Percentiles rank a stretch among this genome's conserved stretches.
phyloP scores from a whole-genome alignment of 2,888 invertebrate genomes.

The Microctonus aethiopoides region DNA sequence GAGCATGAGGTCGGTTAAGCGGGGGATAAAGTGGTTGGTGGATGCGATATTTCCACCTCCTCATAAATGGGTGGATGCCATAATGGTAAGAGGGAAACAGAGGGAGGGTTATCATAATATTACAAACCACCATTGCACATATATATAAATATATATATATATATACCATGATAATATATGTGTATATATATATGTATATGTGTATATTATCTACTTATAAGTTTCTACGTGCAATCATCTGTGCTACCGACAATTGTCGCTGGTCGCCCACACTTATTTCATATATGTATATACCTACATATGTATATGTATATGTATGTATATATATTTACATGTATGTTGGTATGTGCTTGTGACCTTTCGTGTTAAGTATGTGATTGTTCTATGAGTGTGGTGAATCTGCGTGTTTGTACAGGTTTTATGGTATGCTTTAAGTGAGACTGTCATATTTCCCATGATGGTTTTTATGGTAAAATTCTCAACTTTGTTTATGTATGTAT shows the following conservation, averaged over 20 bases:
- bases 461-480: not conserved
- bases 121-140: constrained; percentile 66
- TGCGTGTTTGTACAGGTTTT: not conserved
- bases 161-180: constrained; percentile 35
- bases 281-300: too few species aligned
- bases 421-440: constrained; percentile 35
- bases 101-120: constrained; percentile 65
- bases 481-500: not conserved
- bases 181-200: too few species aligned
- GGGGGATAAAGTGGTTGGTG: constrained; percentile 27
- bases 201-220: constrained; percentile 48
- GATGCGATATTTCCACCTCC: constrained; percentile 31
- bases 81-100: constrained; percentile 47
- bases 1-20: not conserved
- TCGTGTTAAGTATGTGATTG: too few species aligned
- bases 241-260: constrained; percentile 51
- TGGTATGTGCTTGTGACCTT: not conserved
- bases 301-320: not conserved
- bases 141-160: constrained; percentile 23
- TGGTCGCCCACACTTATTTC: constrained; percentile 22
- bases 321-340: not conserved
- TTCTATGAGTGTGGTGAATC: not conserved
- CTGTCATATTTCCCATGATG: not conserved
- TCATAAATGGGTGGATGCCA: constrained; percentile 38
- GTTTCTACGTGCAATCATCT: constrained; percentile 58